Conservation (phyloP, 1,140 invertebrate genomes). For the Aphelinus certus region DNA sequence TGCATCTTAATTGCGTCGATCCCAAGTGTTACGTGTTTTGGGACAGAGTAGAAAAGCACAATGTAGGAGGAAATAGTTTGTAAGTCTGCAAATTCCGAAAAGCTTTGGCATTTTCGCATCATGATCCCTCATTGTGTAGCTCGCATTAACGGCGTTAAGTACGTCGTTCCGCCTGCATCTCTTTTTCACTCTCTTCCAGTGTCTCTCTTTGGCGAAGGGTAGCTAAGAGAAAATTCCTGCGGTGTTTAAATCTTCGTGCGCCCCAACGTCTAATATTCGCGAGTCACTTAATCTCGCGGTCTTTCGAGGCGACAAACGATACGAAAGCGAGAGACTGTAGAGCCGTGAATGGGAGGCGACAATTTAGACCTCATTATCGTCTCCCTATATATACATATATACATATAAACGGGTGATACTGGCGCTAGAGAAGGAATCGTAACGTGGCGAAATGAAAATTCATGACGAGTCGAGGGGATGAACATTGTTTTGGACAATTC, state of each 20-base stretch:
- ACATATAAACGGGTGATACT: background rate
- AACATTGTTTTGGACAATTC: constrained; percentile 31
- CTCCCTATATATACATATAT: background rate
- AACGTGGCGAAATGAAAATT: constrained; percentile 29
- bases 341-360: background rate
- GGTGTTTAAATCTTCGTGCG: constrained; percentile 19
- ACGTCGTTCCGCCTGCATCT: constrained; percentile 1
- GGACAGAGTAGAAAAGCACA: too few species aligned
- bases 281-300: constrained; percentile 26
- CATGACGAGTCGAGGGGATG: constrained; percentile 1
- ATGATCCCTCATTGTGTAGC: constrained; percentile 22
- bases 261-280: constrained; percentile 10
- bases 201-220: background rate
- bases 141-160: constrained; percentile 6
- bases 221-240: constrained; percentile 11
- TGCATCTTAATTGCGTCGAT: too few species aligned
- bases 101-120: background rate
- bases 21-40: too few species aligned
- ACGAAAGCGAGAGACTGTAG: too few species aligned
- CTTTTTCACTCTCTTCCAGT: background rate
- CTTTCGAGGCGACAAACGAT: background rate
- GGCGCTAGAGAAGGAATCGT: background rate
- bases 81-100: background rate
- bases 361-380: constrained; percentile 33
- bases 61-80: too few species aligned